Evolutionary conservation across 2,797 vertebrate genomes (phyloP).

Genomic region (Chelon labrosus): DNA sequence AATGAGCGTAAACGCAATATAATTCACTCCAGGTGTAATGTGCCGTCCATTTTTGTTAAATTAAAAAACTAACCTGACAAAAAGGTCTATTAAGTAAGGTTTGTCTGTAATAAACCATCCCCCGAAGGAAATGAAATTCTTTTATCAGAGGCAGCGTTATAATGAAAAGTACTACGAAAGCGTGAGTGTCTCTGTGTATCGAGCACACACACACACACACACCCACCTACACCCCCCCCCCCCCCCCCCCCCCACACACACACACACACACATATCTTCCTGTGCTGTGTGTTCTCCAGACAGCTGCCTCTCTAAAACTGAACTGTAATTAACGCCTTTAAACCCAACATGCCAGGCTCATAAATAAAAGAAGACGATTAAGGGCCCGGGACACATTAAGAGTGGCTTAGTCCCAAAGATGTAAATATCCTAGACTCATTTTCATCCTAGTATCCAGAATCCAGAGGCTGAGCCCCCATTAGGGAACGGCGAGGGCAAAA

Average conservation of each 20-base stretch:
- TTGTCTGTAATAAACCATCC: constrained; percentile 20
- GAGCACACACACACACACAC: constrained; percentile 14
- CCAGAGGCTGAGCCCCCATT: constrained; percentile 57
- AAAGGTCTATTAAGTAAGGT: constrained; percentile 7
- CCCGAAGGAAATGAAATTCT: constrained; percentile 36
- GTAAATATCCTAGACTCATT: constrained; percentile 75
- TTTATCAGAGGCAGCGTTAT: constrained; percentile 46
- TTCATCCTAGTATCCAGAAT: constrained; percentile 61
- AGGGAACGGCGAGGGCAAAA: constrained; percentile 20
- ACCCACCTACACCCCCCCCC: neutral
- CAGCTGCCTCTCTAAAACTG: constrained; percentile 79
- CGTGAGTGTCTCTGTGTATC: constrained; percentile 3
- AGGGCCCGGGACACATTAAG: constrained; percentile 65
- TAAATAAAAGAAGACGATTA: constrained; percentile 76
- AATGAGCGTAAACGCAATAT: neutral
- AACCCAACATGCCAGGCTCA: constrained; percentile 72
- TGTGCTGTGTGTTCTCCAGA: constrained; percentile 38
- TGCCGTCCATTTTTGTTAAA: constrained; percentile 2
- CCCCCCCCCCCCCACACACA: neutral
- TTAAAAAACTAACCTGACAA: constrained; percentile 20
- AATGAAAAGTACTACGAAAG: constrained; percentile 33
- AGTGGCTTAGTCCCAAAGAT: constrained; percentile 74
- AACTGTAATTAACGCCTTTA: constrained; percentile 79
- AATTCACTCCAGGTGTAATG: neutral
- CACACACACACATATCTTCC: constrained; percentile 14